Percentiles rank a stretch among this genome's conserved stretches.
Evolutionary conservation across 2,113 vertebrate genomes (phyloP).

Genomic region (Trichechus manatus): DNA sequence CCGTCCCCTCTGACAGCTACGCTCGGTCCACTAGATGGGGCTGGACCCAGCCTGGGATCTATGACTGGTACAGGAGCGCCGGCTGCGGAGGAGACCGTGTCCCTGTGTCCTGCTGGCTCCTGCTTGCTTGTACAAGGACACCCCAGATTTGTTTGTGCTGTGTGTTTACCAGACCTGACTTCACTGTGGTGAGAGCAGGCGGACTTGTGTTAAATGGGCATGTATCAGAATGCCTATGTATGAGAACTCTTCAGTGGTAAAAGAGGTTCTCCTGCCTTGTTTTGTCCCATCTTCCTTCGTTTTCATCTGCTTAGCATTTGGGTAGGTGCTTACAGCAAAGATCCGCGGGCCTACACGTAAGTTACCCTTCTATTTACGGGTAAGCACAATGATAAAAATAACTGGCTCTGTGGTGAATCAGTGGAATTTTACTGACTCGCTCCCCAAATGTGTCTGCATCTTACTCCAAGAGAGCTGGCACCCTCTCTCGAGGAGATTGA

Average conservation of each 20-base stretch:
- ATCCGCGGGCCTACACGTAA: constrained; percentile 71
- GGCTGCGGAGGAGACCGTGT: not conserved
- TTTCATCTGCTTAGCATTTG: not conserved
- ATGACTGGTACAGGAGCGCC: not conserved
- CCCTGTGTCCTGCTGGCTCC: not conserved
- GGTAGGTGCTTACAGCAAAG: not conserved
- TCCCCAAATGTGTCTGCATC: constrained; percentile 72
- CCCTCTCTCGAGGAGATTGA: constrained; percentile 60
- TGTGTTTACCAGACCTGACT: not conserved
- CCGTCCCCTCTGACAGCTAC: not conserved
- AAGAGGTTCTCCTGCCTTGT: not conserved
- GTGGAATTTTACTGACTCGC: constrained; percentile 87
- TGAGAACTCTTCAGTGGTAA: not conserved
- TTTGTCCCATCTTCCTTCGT: not conserved
- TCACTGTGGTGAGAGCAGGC: not conserved
- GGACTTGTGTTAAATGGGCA: not conserved
- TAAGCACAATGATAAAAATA: constrained; percentile 82
- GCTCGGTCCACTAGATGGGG: constrained; percentile 58
- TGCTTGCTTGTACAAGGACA: not conserved
- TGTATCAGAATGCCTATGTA: not conserved
- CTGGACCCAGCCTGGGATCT: not conserved
- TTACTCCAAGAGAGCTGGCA: constrained; percentile 76
- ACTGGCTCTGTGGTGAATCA: constrained; percentile 71
- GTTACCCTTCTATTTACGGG: constrained; percentile 77
- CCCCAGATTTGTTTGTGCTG: not conserved